Evolutionary conservation across 2,888 invertebrate genomes (phyloP), one percentile per base, ranked within the genome.

Genomic region (Drosophila maculinotata): DNA sequence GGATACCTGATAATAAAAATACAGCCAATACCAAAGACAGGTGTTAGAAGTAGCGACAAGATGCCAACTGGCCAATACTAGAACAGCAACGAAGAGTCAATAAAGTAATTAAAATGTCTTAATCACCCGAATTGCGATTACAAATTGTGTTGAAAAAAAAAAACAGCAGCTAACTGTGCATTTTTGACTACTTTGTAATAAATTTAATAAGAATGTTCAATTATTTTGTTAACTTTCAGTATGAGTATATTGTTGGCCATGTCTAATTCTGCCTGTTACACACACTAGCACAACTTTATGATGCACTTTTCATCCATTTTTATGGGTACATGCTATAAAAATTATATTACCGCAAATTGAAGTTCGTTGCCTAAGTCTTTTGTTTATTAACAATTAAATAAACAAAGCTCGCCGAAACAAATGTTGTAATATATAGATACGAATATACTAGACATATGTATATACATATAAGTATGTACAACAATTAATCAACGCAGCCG

Each of bases 1-100:
- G 68, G 66, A 63, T 86, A 67, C 17, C 63, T 42, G 47, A 79
- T 62, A 66, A 64, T 62, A 60, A 66, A 81, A 72, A 52, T 63
- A 49, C 69, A 44, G 38, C 35, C 51, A 66, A 56, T 45, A 67
- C 23, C 41, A 7, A 17, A 33, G 64, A 79, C 79, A 79, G 79
- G 86, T 82, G 86, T 60, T 56, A 82, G 67, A 25, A 67, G 35
- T n/a, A 15, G 14, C 20, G 49, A 31, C n/a, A 44, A 79, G 44
- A 47, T 56, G 53, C 41, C 63, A 63, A 77, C 42, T 68, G 73
- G 30, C 48, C 53, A 47, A 30, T 4, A 0, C 12, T 1, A 23
- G 12, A 15, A 28, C 26, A 35, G 8, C 26, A 66, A 23, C 31
- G 64, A 65, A 48, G 64, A 65, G 30, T 42, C 26, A 41, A 56